Percentiles rank a stretch among this genome's conserved stretches.
Conservation (phyloP, 2,797 vertebrate genomes). For the Neosilurus mollespiculum region DNA sequence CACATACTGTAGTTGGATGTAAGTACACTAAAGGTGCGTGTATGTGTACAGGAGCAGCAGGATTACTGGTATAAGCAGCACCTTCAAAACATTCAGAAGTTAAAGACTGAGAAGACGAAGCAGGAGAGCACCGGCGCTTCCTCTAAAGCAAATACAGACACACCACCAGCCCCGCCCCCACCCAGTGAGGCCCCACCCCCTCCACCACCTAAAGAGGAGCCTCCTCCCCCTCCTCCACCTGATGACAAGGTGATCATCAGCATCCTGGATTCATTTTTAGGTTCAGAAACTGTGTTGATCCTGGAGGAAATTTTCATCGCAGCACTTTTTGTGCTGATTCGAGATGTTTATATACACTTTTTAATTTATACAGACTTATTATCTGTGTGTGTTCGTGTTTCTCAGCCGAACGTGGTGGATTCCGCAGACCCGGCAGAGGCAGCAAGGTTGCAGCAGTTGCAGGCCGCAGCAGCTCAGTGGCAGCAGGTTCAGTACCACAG, state of each 20-base stretch:
- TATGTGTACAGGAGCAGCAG: constrained; percentile 82
- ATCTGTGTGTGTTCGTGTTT: constrained; percentile 11
- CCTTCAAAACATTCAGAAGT: constrained; percentile 84
- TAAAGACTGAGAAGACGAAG: constrained; percentile 78
- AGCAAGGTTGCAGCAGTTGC: constrained; percentile 88
- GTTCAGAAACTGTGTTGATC: too few relatives aligned
- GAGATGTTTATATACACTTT: not conserved
- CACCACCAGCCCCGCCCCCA: constrained; percentile 60
- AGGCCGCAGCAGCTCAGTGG: constrained; percentile 95
- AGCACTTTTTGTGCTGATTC: not conserved
- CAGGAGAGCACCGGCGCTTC: constrained; percentile 58
- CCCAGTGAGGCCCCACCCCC: constrained; percentile 75
- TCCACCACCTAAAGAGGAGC: constrained; percentile 82
- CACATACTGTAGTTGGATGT: too few relatives aligned
- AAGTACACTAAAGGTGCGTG: not conserved
- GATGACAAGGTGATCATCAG: constrained; percentile 75
- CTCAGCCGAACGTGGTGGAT: constrained; percentile 64
- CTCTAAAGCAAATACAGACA: constrained; percentile 54
- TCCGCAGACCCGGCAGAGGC: constrained; percentile 86
- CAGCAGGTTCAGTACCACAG: constrained; percentile 95
- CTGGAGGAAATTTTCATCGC: not conserved
- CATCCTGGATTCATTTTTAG: not conserved
- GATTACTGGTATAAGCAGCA: constrained; percentile 97
- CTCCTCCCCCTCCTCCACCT: constrained; percentile 79
- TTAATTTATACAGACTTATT: too few relatives aligned